These are phyloP conservation scores for Zaprionus capensis DNA, from an alignment of 1,140 invertebrate genomes.

Conservation along the genomic window DNA sequence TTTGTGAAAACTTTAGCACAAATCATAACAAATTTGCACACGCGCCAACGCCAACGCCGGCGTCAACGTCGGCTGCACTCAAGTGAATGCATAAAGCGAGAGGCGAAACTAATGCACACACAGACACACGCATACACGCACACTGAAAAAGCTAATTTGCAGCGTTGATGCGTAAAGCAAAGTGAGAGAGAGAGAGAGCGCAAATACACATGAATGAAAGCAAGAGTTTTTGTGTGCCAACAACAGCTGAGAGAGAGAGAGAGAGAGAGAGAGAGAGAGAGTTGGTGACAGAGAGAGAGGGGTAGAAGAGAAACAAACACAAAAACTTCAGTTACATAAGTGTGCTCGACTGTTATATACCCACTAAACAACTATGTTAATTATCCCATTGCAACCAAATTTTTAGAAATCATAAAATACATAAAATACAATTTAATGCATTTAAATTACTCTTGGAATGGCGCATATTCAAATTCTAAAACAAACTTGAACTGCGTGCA, in stretches of 20 bases:
- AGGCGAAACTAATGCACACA: constrained; percentile 46
- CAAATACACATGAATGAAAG: constrained; percentile 56
- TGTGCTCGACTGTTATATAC: too few relatives aligned
- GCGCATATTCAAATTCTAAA: too few relatives aligned
- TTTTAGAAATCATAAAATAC: too few relatives aligned
- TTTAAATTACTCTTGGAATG: too few relatives aligned
- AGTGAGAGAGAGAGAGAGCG: too few relatives aligned
- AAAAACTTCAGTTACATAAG: too few relatives aligned
- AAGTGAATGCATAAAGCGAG: constrained; percentile 38
- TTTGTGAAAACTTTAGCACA: constrained; percentile 13
- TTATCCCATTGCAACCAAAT: too few relatives aligned
- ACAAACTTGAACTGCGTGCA: too few relatives aligned
- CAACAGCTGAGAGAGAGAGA: constrained; percentile 21
- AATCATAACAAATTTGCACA: constrained; percentile 56
- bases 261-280: constrained; percentile 24
- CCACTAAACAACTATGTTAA: too few relatives aligned
- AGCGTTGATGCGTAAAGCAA: constrained; percentile 57
- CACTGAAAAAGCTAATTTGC: constrained; percentile 65
- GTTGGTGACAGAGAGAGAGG: background rate
- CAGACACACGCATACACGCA: background rate
- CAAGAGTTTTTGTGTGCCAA: constrained; percentile 39
- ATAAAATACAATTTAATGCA: too few relatives aligned
- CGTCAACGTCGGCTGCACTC: constrained; percentile 15
- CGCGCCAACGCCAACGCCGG: constrained; percentile 18
- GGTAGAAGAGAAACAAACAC: too few relatives aligned